Conservation (phyloP, 2,797 vertebrate genomes). For the Parotocinclus haroldoi region DNA sequence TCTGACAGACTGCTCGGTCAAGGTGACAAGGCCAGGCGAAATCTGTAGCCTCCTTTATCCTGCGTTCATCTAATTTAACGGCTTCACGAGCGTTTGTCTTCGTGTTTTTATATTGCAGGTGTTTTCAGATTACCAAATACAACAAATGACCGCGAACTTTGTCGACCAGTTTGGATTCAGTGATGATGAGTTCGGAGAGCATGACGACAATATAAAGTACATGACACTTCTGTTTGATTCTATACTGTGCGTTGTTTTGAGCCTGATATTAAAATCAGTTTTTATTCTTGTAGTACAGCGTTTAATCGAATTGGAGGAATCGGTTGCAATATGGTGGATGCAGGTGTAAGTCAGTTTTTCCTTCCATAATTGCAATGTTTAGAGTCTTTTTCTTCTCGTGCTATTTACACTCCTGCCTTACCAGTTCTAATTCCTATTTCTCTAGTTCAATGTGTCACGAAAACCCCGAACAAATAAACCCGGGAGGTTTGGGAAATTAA, state of each 20-base stretch:
- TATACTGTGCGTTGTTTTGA: not conserved
- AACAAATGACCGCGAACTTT: conserved; percentile 95
- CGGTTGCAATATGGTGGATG: conserved; percentile 88
- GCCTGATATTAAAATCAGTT: not conserved
- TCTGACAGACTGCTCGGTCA: too few species aligned
- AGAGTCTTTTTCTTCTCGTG: not conserved
- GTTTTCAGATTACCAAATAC: conserved; percentile 97
- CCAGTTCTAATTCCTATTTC: too few species aligned
- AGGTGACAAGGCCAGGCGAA: not conserved
- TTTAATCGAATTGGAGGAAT: conserved; percentile 94
- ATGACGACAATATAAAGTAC: conserved; percentile 92
- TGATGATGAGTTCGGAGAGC: conserved; percentile 93
- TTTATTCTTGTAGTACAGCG: conserved; percentile 74
- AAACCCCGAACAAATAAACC: too few species aligned
- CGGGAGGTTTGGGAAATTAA: too few species aligned
- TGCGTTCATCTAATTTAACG: not conserved
- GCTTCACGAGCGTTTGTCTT: conserved; percentile 1
- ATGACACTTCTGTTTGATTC: not conserved
- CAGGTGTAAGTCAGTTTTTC: conserved; percentile 79
- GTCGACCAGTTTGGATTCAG: conserved; percentile 97
- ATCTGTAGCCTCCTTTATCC: not conserved
- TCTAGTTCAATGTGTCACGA: too few species aligned
- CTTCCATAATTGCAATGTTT: too few species aligned
- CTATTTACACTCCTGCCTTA: not conserved
- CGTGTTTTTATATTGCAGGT: conserved; percentile 68